phyloP scores from a whole-genome alignment of 2,888 invertebrate species.

The Drosophila vallismaia region DNA sequence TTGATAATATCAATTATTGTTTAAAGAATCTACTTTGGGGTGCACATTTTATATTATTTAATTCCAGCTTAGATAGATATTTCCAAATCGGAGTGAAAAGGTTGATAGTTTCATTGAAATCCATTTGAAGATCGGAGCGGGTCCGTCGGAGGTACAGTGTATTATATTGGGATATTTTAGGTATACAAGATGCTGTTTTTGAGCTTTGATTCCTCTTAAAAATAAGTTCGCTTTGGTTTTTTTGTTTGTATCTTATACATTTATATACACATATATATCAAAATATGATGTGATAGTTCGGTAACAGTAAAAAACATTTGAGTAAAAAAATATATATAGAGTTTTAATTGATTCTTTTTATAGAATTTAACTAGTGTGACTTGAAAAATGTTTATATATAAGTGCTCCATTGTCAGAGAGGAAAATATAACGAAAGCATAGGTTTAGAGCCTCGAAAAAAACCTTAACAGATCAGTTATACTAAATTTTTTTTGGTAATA shows the following conservation, averaged over 20 bases:
- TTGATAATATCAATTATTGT: constrained; percentile 40
- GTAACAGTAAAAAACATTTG: constrained; percentile 30
- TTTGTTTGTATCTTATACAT: constrained; percentile 16
- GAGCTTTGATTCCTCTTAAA: constrained; percentile 27
- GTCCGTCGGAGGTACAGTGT: constrained; percentile 64
- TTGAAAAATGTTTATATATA: constrained; percentile 24
- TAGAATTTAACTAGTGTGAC: constrained; percentile 43
- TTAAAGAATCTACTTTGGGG: constrained; percentile 27
- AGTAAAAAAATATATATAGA: constrained; percentile 48
- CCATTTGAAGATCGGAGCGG: constrained; percentile 25
- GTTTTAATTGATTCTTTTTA: constrained; percentile 36
- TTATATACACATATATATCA: constrained; percentile 34
- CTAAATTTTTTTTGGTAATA: constrained; percentile 31
- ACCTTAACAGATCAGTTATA: constrained; percentile 3
- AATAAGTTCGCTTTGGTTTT: constrained; percentile 37
- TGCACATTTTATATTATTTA: constrained; percentile 6
- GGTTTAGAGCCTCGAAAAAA: constrained; percentile 4
- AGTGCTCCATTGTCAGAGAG: constrained; percentile 4
- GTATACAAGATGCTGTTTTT: constrained; percentile 34
- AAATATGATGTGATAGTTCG: constrained; percentile 23
- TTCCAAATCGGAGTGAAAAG: constrained; percentile 15
- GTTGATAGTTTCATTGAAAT: constrained; percentile 23
- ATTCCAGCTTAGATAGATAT: constrained; percentile 11
- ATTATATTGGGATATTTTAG: constrained; percentile 61
- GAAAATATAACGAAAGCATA: constrained; percentile 1